These are phyloP conservation scores for Porites rus DNA, from an alignment of 92 coral and sea anemone species.

Conservation along the genomic window DNA sequence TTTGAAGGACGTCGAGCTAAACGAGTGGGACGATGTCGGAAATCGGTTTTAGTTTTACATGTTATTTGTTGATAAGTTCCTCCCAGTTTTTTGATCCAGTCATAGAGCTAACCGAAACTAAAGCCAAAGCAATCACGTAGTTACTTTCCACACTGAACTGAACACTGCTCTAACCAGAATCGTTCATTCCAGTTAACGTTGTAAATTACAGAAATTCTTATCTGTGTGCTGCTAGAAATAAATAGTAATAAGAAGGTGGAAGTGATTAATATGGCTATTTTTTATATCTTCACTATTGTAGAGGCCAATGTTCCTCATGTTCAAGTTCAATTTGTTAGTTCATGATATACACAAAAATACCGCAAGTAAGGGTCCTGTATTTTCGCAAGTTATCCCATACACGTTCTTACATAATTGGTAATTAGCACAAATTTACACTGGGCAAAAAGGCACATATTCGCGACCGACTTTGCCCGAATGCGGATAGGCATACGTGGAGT, in stretches of 20 bases:
- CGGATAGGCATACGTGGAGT: too few species aligned
- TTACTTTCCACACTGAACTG: neutral
- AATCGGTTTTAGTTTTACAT: constrained; percentile 1
- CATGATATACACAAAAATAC: neutral
- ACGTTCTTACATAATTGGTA: neutral
- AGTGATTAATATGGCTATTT: neutral
- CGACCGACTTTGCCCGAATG: too few species aligned
- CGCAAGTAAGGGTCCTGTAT: neutral
- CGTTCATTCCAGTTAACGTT: constrained; percentile 6
- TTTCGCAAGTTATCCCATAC: neutral
- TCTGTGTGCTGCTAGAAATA: constrained; percentile 22
- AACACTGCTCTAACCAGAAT: constrained; percentile 8
- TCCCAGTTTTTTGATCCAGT: neutral
- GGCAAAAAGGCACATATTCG: too few species aligned
- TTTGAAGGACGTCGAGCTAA: neutral
- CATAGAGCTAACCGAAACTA: constrained; percentile 1
- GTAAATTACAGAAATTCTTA: constrained; percentile 10
- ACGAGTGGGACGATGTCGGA: constrained; percentile 15
- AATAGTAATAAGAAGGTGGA: constrained; percentile 11
- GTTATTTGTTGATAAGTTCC: too few species aligned
- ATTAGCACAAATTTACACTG: too few species aligned
- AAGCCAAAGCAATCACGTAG: constrained; percentile 15
- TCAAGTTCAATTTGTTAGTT: neutral
- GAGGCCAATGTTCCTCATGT: constrained; percentile 5
- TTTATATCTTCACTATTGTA: neutral